phyloP scores from a whole-genome alignment of 92 coral and sea anemone genomes.

The Desmophyllum pertusum region DNA sequence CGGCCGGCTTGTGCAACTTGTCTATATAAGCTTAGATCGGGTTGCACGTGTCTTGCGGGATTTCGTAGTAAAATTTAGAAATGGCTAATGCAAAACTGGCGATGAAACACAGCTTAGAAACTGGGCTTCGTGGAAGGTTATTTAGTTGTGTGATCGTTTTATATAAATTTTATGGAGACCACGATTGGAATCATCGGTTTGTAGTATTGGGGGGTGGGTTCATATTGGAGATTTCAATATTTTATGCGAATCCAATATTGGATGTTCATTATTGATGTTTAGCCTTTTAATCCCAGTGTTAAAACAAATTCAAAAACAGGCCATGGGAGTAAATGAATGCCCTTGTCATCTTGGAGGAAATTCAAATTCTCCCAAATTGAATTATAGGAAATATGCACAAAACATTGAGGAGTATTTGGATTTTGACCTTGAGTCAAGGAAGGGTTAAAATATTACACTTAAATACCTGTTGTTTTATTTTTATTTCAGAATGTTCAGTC shows the following conservation, averaged over 20 bases:
- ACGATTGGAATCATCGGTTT: background rate
- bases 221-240: slow-evolving; percentile 8
- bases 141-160: background rate
- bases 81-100: background rate
- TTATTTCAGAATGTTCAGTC: slow-evolving; percentile 38
- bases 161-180: background rate
- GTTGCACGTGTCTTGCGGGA: slow-evolving; percentile 34
- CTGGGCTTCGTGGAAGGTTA: background rate
- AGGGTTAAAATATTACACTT: background rate
- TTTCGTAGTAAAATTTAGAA: slow-evolving; percentile 1
- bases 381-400: background rate
- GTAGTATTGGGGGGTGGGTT: slow-evolving; percentile 1
- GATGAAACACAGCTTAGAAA: too few relatives aligned
- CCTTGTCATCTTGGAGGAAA: background rate
- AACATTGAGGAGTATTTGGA: background rate
- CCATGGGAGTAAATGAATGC: background rate
- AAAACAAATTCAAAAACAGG: background rate
- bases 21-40: too few relatives aligned
- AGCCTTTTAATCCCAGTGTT: background rate
- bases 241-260: slow-evolving; percentile 19
- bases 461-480: slow-evolving; percentile 14
- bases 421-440: background rate
- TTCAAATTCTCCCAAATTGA: background rate
- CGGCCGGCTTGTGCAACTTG: slow-evolving; percentile 16
- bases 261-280: background rate